These are phyloP conservation scores for Cryptomyrus ogoouensis DNA, from an alignment of 2,113 vertebrate genomes.

Conservation along the genomic window DNA sequence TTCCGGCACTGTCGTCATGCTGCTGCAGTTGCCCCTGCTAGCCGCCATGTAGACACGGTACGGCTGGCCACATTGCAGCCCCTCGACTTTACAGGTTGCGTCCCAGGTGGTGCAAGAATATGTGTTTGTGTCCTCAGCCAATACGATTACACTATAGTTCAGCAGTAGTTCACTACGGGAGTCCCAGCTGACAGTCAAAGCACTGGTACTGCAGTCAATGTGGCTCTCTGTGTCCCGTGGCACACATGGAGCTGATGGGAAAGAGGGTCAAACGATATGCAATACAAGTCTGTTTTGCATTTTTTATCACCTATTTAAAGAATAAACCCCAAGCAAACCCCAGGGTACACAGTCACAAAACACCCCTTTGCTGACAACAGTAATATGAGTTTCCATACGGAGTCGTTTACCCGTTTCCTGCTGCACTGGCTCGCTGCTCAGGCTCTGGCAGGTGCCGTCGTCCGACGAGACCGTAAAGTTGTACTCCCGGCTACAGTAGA, in stretches of 20 bases:
- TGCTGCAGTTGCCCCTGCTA: conserved; percentile 47
- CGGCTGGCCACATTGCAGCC: conserved; percentile 51
- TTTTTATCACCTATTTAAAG: neutral
- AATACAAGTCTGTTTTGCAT: neutral
- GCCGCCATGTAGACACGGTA: conserved; percentile 48
- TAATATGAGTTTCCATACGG: neutral
- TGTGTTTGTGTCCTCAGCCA: neutral
- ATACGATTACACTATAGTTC: conserved; percentile 50
- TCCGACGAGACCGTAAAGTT: conserved; percentile 49
- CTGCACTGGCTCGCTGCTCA: conserved; percentile 40
- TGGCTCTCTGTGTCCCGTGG: conserved; percentile 38
- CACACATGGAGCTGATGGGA: conserved; percentile 57
- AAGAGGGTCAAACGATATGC: neutral
- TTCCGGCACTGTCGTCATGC: conserved; percentile 31
- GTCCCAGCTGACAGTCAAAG: conserved; percentile 51
- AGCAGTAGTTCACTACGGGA: conserved; percentile 24
- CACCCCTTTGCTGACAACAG: neutral
- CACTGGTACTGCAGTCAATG: conserved; percentile 52
- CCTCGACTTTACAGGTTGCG: conserved; percentile 41
- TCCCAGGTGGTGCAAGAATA: conserved; percentile 41
- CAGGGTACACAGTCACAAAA: neutral
- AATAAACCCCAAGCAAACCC: neutral
- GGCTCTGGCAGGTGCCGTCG: conserved; percentile 49
- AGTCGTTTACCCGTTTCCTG: conserved; percentile 50
- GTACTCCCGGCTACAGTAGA: conserved; percentile 56